Conservation (phyloP, 2,888 invertebrate species). For the Tenodera sinensis region DNA sequence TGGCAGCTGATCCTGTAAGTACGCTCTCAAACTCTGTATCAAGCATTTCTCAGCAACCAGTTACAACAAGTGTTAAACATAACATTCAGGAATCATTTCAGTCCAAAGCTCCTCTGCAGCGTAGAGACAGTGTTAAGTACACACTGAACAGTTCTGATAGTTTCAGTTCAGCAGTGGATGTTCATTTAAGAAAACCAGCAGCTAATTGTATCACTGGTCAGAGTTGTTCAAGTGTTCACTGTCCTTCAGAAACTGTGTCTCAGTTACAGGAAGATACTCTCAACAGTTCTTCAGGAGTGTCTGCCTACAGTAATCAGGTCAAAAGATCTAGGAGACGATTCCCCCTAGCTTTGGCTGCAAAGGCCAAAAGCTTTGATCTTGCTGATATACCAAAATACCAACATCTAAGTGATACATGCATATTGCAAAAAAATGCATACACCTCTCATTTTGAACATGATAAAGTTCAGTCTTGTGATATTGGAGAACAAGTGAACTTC, state of each 20-base stretch:
- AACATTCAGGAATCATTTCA: background rate
- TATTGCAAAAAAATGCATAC: background rate
- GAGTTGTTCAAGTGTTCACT: background rate
- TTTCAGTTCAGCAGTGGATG: background rate
- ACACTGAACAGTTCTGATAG: background rate
- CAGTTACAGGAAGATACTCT: background rate
- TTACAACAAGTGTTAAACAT: background rate
- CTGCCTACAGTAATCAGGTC: background rate
- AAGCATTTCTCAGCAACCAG: background rate
- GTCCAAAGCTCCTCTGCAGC: background rate
- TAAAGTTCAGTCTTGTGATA: background rate
- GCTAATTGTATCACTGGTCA: background rate
- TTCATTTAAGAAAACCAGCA: background rate
- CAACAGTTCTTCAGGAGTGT: background rate
- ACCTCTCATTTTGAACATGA: background rate
- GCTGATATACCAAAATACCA: background rate
- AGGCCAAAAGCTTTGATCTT: background rate
- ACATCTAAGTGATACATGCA: background rate
- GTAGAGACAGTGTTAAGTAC: background rate
- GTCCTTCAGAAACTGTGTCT: background rate
- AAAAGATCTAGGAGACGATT: background rate
- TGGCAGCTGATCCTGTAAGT: slow-evolving; percentile 32
- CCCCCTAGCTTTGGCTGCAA: background rate
- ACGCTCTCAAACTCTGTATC: slow-evolving; percentile 1
- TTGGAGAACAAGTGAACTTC: background rate